Evolutionary conservation across 2,797 vertebrate species (phyloP).

Genomic region (Tangara arthus): DNA sequence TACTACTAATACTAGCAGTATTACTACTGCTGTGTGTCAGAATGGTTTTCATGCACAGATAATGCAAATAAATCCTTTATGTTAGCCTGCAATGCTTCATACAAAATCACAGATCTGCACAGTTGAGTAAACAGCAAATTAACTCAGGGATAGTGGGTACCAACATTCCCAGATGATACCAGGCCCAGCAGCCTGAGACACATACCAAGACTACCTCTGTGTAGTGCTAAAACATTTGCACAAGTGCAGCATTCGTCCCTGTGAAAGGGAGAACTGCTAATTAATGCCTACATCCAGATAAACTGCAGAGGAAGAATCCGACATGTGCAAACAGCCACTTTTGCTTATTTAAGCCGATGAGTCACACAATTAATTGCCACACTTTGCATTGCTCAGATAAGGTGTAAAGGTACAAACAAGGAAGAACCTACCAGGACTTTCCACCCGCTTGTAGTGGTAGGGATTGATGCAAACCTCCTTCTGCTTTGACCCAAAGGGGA

Average conservation of each 20-base stretch:
- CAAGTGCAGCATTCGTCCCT: not conserved
- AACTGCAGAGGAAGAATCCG: not conserved
- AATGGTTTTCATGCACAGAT: not conserved
- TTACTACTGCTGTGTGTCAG: not conserved
- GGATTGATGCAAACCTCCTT: conserved; percentile 99
- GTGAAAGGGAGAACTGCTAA: not conserved
- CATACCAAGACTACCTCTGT: not conserved
- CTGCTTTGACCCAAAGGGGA: conserved; percentile 95
- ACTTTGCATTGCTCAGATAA: conserved; percentile 33
- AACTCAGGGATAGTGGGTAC: not conserved
- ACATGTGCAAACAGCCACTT: conserved; percentile 29
- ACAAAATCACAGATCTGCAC: not conserved
- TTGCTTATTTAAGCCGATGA: conserved; percentile 19
- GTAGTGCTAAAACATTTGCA: not conserved
- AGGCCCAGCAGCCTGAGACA: not conserved
- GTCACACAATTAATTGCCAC: conserved; percentile 39
- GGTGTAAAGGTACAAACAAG: not conserved
- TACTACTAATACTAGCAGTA: no score
- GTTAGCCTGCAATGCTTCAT: not conserved
- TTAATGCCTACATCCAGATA: not conserved
- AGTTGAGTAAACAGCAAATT: not conserved
- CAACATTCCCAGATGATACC: not conserved
- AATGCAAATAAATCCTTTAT: not conserved
- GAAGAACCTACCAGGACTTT: conserved; percentile 89
- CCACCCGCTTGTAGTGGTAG: conserved; percentile 97